phyloP scores from a whole-genome alignment of 2,797 vertebrate species.

The Sebastolobus alascanus region DNA sequence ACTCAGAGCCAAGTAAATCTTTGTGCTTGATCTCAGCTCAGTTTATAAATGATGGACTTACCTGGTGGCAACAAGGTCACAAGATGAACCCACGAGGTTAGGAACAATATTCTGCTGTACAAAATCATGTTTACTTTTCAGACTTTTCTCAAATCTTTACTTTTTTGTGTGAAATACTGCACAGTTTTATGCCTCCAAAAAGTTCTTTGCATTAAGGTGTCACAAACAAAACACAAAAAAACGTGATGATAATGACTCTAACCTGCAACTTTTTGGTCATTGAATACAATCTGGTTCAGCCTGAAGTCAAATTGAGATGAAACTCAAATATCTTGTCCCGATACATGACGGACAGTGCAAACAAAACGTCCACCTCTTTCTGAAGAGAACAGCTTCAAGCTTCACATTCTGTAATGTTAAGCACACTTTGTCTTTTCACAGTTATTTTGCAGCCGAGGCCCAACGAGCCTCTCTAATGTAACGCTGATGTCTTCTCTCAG shows the following conservation, averaged over 20 bases:
- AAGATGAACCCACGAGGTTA: not conserved
- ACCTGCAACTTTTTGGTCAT: not conserved
- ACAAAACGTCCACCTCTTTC: not conserved
- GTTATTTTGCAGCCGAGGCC: not conserved
- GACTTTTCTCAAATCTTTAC: no score
- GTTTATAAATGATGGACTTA: not conserved
- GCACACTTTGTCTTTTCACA: slow-evolving; percentile 20
- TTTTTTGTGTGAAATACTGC: no score
- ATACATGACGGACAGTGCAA: not conserved
- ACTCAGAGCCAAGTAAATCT: not conserved
- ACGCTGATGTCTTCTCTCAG: slow-evolving; percentile 39
- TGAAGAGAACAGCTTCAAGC: not conserved
- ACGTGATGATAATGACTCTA: not conserved
- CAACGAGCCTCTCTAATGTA: slow-evolving; percentile 13
- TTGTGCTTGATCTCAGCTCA: not conserved
- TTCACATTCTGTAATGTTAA: not conserved
- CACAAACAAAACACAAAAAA: not conserved
- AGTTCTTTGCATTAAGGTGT: not conserved
- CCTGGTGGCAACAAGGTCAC: not conserved
- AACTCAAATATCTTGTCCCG: not conserved
- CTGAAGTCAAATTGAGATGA: not conserved
- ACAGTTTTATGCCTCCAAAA: no score
- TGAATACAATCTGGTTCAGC: not conserved
- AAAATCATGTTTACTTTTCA: not conserved
- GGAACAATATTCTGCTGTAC: not conserved